A percentile compares a stretch with the other conserved stretches of the same genome.
phyloP scores from a whole-genome alignment of 2,797 vertebrate genomes.

The Hephaestus fuliginosus region DNA sequence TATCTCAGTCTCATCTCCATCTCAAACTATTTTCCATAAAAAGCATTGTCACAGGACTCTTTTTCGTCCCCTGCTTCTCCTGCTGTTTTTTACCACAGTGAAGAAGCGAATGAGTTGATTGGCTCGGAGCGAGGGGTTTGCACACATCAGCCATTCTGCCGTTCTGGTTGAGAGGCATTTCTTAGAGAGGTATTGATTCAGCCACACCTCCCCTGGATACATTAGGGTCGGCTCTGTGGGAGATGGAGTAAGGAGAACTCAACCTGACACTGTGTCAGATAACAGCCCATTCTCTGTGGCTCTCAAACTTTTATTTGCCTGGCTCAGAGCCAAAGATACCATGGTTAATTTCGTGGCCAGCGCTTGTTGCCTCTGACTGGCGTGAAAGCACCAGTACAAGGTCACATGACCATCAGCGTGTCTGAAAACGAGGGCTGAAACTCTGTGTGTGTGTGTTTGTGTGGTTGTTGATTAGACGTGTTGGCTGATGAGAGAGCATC shows the following conservation, averaged over 20 bases:
- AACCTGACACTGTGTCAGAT: slow-evolving; percentile 34
- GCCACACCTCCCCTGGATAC: slow-evolving; percentile 66
- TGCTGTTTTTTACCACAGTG: slow-evolving; percentile 11
- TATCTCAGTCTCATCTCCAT: background rate
- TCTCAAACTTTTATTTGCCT: slow-evolving; percentile 44
- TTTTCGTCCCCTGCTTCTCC: slow-evolving; percentile 3
- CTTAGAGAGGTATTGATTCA: slow-evolving; percentile 77
- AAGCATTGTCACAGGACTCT: slow-evolving; percentile 9
- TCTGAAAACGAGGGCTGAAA: background rate
- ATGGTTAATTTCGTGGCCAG: slow-evolving; percentile 25
- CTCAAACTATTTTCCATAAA: slow-evolving; percentile 27
- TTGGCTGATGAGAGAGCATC: slow-evolving; percentile 38
- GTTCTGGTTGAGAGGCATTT: slow-evolving; percentile 58
- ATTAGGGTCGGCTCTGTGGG: slow-evolving; percentile 60
- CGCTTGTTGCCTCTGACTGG: slow-evolving; percentile 44
- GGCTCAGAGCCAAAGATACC: slow-evolving; percentile 33
- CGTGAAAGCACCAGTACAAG: background rate
- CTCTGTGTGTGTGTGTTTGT: slow-evolving; percentile 5
- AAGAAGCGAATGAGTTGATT: slow-evolving; percentile 19
- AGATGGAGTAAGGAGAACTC: slow-evolving; percentile 31
- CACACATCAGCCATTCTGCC: slow-evolving; percentile 38
- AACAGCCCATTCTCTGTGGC: slow-evolving; percentile 37
- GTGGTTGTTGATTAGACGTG: slow-evolving; percentile 43
- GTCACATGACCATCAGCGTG: slow-evolving; percentile 12
- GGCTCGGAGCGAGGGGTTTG: slow-evolving; percentile 3